phyloP scores from a whole-genome alignment of 1,140 invertebrate species.

The Magallana gigas region DNA sequence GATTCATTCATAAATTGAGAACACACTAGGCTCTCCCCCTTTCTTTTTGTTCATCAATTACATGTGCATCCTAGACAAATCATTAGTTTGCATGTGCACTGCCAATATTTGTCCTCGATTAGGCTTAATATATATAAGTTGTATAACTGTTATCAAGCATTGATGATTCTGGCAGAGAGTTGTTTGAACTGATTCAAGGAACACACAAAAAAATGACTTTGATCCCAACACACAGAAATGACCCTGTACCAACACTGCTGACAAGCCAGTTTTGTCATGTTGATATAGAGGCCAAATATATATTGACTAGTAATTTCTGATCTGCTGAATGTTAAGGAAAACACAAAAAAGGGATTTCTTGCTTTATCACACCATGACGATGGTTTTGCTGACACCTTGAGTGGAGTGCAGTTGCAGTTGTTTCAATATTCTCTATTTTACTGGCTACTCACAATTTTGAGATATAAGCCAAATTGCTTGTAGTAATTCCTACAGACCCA shows the following conservation, averaged over 20 bases:
- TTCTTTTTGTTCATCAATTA: neutral
- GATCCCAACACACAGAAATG: neutral
- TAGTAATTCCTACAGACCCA: too few relatives aligned
- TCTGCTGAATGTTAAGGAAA: too few relatives aligned
- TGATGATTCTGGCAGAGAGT: slow-evolving; percentile 16
- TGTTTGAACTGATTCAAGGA: neutral
- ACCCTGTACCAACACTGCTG: neutral
- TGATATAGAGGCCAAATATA: neutral
- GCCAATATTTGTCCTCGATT: slow-evolving; percentile 28
- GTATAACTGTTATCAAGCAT: neutral
- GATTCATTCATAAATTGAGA: slow-evolving; percentile 34
- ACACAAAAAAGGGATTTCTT: too few relatives aligned
- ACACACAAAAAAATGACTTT: neutral
- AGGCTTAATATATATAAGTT: neutral
- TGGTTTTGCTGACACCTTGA: too few relatives aligned
- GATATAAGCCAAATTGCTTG: too few relatives aligned
- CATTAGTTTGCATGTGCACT: neutral
- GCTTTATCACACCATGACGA: too few relatives aligned
- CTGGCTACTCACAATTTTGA: too few relatives aligned
- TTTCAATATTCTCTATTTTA: too few relatives aligned
- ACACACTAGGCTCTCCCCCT: neutral
- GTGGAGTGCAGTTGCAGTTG: too few relatives aligned
- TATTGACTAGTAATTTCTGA: too few relatives aligned
- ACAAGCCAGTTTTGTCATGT: neutral
- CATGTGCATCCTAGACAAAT: neutral